These are phyloP conservation scores for Drosophila algonquin DNA, from an alignment of 2,888 invertebrate genomes.

Conservation along the genomic window DNA sequence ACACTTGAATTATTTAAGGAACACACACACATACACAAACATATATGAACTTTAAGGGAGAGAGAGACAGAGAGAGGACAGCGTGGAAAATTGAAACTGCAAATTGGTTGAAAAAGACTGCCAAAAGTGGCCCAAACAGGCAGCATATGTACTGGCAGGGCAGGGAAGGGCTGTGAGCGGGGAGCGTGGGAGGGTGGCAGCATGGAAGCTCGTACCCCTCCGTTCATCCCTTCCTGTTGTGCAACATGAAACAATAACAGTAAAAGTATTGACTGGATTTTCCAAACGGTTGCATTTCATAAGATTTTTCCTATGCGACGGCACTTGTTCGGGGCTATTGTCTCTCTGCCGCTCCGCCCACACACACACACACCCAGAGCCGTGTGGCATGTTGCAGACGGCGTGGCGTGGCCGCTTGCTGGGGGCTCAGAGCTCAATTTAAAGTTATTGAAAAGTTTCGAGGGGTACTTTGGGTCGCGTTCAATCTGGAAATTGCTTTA, in stretches of 20 bases:
- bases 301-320: conserved; percentile 47
- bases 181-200: background rate
- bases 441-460: conserved; percentile 70
- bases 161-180: background rate
- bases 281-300: conserved; percentile 77
- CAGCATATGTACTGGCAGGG: conserved; percentile 56
- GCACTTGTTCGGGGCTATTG: conserved; percentile 2
- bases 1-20: conserved; percentile 54
- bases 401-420: background rate
- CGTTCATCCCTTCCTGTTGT: conserved; percentile 19
- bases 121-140: conserved; percentile 61
- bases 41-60: conserved; percentile 2
- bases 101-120: conserved; percentile 65
- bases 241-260: conserved; percentile 76
- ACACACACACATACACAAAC: background rate
- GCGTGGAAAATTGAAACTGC: conserved; percentile 72
- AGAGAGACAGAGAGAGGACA: conserved; percentile 38
- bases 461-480: conserved; percentile 54
- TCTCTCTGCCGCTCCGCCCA: background rate
- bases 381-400: conserved; percentile 20
- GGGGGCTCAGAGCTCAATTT: conserved; percentile 57
- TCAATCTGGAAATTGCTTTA: conserved; percentile 79
- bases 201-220: background rate
- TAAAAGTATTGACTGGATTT: conserved; percentile 79
- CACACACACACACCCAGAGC: background rate